Evolutionary conservation across 2,113 vertebrate genomes (phyloP).

Genomic region (Hirundichthys speculiger): DNA sequence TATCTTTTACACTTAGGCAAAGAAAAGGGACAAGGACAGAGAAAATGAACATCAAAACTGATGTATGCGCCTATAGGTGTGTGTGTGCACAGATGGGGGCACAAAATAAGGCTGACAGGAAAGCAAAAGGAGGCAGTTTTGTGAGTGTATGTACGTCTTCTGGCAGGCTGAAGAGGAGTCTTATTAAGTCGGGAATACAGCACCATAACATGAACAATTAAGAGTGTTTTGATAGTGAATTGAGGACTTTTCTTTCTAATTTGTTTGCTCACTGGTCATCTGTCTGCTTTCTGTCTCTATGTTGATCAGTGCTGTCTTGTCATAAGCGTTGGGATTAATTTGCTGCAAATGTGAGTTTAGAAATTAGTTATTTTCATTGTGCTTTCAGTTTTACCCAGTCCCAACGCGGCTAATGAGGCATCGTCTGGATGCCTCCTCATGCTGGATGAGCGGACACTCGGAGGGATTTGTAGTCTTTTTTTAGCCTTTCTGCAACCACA

Average conservation of each 20-base stretch:
- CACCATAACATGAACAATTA: conserved; percentile 53
- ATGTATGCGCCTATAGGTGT: too few relatives aligned
- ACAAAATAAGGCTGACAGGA: too few relatives aligned
- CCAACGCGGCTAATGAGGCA: neutral
- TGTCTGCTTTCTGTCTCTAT: neutral
- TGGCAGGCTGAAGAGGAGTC: conserved; percentile 41
- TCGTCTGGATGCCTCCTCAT: neutral
- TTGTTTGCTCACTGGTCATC: neutral
- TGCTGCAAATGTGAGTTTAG: neutral
- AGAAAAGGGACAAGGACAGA: neutral
- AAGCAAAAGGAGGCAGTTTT: too few relatives aligned
- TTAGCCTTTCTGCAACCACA: neutral
- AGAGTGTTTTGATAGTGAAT: conserved; percentile 48
- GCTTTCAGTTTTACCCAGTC: neutral
- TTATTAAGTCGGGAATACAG: conserved; percentile 58
- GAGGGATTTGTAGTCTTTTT: neutral
- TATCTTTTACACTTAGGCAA: conserved; percentile 12
- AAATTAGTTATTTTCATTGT: too few relatives aligned
- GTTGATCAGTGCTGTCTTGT: neutral
- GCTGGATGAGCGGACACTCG: neutral
- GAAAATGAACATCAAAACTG: conserved; percentile 33
- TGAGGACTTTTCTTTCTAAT: conserved; percentile 11
- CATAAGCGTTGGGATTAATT: neutral
- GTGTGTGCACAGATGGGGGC: too few relatives aligned
- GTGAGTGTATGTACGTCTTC: conserved; percentile 25